Percentiles rank a stretch among this genome's conserved stretches.
phyloP scores from a whole-genome alignment of 64 coral and sea anemone species.

The Catalaphyllia jardinei region DNA sequence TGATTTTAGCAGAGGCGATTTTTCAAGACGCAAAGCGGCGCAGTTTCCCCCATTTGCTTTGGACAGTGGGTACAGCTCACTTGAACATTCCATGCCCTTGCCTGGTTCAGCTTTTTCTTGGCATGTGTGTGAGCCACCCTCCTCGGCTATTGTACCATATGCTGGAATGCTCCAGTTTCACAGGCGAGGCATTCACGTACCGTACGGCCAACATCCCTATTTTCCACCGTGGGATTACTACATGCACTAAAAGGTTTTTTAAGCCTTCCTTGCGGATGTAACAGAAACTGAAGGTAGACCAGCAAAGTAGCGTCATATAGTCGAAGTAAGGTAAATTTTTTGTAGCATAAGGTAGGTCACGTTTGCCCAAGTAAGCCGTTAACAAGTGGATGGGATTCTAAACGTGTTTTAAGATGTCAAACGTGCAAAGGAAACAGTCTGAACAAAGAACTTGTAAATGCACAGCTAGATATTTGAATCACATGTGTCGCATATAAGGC shows the following conservation, averaged over 20 bases:
- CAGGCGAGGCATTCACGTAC: not conserved
- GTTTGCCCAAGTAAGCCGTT: too few relatives aligned
- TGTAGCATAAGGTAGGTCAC: too few relatives aligned
- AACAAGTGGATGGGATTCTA: too few relatives aligned
- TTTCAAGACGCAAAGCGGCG: slow-evolving; percentile 9
- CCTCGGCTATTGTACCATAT: not conserved
- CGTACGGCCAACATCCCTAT: slow-evolving; percentile 6
- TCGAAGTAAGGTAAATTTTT: too few relatives aligned
- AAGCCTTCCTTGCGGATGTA: too few relatives aligned
- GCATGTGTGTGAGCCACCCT: not conserved
- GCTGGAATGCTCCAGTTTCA: slow-evolving; percentile 4
- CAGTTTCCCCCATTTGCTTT: not conserved
- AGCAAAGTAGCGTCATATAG: too few relatives aligned
- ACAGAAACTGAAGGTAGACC: too few relatives aligned
- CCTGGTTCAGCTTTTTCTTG: not conserved
- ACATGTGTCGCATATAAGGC: too few relatives aligned
- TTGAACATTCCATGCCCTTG: not conserved
- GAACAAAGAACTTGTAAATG: too few relatives aligned
- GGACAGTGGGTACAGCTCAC: not conserved
- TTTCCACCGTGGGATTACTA: not conserved
- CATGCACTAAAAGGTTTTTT: not conserved
- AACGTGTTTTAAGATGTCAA: too few relatives aligned
- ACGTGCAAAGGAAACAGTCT: too few relatives aligned
- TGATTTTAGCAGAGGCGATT: slow-evolving; percentile 38
- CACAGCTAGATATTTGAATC: too few relatives aligned